phyloP scores from a whole-genome alignment of 2,797 vertebrate species.

The Menidia menidia region DNA sequence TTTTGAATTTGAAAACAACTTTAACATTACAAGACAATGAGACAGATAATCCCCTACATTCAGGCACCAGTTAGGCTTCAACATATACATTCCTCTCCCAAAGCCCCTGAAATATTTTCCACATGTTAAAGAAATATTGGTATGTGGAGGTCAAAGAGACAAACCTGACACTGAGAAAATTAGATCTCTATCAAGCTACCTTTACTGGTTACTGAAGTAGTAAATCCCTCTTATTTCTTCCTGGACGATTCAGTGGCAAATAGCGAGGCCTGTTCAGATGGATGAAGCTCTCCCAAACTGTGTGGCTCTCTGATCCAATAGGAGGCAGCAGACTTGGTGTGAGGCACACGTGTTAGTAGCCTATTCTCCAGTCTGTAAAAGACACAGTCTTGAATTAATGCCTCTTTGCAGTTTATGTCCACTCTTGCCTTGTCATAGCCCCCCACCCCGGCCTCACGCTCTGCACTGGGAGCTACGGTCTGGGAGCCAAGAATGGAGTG shows the following conservation, averaged over 20 bases:
- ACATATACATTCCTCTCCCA: conserved; percentile 81
- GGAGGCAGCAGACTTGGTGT: conserved; percentile 60
- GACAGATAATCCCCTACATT: conserved; percentile 73
- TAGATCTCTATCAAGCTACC: conserved; percentile 39
- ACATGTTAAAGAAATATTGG: conserved; percentile 77
- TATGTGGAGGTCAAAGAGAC: conserved; percentile 44
- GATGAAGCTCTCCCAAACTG: conserved; percentile 56
- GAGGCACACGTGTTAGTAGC: conserved; percentile 64
- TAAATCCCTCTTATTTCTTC: conserved; percentile 25
- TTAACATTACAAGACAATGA: conserved; percentile 80
- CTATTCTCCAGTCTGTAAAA: conserved; percentile 75
- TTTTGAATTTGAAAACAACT: conserved; percentile 82
- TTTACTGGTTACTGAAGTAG: conserved; percentile 50
- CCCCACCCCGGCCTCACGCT: conserved; percentile 49
- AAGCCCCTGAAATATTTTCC: conserved; percentile 83
- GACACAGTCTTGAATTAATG: conserved; percentile 79
- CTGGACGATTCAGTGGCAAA: conserved; percentile 44
- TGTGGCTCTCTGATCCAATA: conserved; percentile 58
- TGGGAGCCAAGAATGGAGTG: conserved; percentile 74
- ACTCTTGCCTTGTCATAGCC: conserved; percentile 38
- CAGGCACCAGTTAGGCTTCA: conserved; percentile 82
- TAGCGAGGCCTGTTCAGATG: conserved; percentile 50
- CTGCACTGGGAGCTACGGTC: conserved; percentile 69
- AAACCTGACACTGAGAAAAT: conserved; percentile 41
- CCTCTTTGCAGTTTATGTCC: conserved; percentile 67